phyloP scores from a whole-genome alignment of 2,113 vertebrate species.

The Heterochromis multidens region DNA sequence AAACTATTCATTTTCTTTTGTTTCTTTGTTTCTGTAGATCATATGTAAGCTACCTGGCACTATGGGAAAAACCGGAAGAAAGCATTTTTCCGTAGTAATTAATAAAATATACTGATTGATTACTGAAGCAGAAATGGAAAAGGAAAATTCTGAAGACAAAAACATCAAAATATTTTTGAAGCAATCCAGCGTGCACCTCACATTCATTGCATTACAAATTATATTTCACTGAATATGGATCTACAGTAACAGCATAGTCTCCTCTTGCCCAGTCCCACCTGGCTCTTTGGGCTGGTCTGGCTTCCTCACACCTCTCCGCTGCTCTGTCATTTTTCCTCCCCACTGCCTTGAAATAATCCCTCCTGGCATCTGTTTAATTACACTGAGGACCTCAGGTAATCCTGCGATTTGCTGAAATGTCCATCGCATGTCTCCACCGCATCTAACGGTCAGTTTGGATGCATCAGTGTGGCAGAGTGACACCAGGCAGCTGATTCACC shows the following conservation, averaged over 20 bases:
- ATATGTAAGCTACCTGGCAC: neutral
- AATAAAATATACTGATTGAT: neutral
- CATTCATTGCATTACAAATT: neutral
- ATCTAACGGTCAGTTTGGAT: constrained; percentile 71
- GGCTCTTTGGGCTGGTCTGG: constrained; percentile 77
- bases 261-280: neutral
- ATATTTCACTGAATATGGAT: neutral
- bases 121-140: neutral
- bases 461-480: constrained; percentile 77
- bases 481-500: constrained; percentile 49
- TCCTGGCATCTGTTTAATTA: constrained; percentile 95
- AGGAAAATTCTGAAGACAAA: neutral
- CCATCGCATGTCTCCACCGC: constrained; percentile 76
- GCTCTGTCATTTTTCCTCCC: constrained; percentile 84
- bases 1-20: neutral
- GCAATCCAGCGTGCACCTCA: neutral
- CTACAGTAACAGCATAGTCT: neutral
- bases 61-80: neutral
- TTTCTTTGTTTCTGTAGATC: constrained; percentile 13
- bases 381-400: constrained; percentile 91
- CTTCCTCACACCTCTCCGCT: constrained; percentile 75
- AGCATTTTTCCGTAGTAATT: neutral
- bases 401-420: constrained; percentile 91
- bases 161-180: neutral
- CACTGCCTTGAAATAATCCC: constrained; percentile 84